These are phyloP conservation scores for Procambarus virginalis DNA, from an alignment of 1,140 invertebrate species.

Conservation along the genomic window DNA sequence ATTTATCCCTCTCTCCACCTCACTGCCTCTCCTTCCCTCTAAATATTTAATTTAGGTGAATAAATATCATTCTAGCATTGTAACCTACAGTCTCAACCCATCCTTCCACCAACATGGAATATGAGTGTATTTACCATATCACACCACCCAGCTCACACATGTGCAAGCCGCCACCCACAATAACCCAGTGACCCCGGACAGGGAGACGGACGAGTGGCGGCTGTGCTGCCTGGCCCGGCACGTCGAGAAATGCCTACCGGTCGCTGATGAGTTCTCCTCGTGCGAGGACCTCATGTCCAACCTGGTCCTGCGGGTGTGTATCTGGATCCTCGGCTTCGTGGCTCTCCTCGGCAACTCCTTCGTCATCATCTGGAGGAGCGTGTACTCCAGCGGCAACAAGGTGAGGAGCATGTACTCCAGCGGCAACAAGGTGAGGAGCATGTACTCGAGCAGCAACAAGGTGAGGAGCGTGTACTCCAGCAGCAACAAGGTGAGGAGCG, in stretches of 20 bases:
- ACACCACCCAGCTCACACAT: background rate
- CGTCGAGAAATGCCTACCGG: slow-evolving; percentile 74
- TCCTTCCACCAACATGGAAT: background rate
- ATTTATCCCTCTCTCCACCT: no score
- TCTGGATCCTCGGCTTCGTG: slow-evolving; percentile 81
- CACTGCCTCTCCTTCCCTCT: no score
- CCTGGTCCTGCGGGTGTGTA: slow-evolving; percentile 76
- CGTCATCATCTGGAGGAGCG: slow-evolving; percentile 79
- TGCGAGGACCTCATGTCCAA: slow-evolving; percentile 80
- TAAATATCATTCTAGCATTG: background rate
- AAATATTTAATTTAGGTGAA: background rate
- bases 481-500: no score
- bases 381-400: slow-evolving; percentile 48
- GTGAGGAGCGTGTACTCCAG: no score
- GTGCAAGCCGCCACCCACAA: no score
- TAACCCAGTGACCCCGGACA: slow-evolving; percentile 51
- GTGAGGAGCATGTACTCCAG: background rate
- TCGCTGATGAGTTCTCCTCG: slow-evolving; percentile 78
- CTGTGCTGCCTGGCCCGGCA: slow-evolving; percentile 77
- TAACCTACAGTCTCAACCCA: background rate
- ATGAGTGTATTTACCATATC: no score
- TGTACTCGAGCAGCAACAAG: no score
- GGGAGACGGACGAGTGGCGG: slow-evolving; percentile 76
- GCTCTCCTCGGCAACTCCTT: slow-evolving; percentile 80
- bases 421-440: no score